A percentile compares a stretch with the other conserved stretches of the same genome.
phyloP scores from a whole-genome alignment of 2,113 vertebrate species.

The Xiphorhynchus elegans region DNA sequence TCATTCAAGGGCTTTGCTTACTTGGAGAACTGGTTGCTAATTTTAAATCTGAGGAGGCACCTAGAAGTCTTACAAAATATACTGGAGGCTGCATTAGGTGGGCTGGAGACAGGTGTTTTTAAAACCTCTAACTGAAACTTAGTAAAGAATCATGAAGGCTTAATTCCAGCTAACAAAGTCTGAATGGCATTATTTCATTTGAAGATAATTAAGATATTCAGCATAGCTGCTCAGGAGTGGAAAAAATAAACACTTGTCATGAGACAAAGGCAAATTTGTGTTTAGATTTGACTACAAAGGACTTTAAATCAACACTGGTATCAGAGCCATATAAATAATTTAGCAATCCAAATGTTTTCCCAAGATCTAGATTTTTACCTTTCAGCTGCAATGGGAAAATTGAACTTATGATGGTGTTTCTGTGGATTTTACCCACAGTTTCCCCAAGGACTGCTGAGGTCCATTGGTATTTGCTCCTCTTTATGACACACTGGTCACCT shows the following conservation, averaged over 20 bases:
- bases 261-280: neutral
- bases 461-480: neutral
- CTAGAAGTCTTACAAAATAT: neutral
- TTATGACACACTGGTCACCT: neutral
- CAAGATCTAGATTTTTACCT: neutral
- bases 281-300: slow-evolving; percentile 19
- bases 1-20: neutral
- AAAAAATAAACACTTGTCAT: slow-evolving; percentile 54
- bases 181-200: slow-evolving; percentile 17
- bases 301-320: neutral
- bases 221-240: neutral
- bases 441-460: neutral
- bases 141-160: neutral
- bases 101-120: neutral
- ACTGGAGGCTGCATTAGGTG: neutral
- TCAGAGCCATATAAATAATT: slow-evolving; percentile 22
- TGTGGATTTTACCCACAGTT: neutral
- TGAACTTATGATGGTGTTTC: neutral
- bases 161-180: neutral
- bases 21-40: neutral
- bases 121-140: slow-evolving; percentile 28
- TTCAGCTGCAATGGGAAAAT: neutral
- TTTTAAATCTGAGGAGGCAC: neutral
- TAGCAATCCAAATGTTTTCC: neutral
- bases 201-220: slow-evolving; percentile 46